phyloP scores from a whole-genome alignment of 2,113 vertebrate genomes.

The Oncorhynchus masou region DNA sequence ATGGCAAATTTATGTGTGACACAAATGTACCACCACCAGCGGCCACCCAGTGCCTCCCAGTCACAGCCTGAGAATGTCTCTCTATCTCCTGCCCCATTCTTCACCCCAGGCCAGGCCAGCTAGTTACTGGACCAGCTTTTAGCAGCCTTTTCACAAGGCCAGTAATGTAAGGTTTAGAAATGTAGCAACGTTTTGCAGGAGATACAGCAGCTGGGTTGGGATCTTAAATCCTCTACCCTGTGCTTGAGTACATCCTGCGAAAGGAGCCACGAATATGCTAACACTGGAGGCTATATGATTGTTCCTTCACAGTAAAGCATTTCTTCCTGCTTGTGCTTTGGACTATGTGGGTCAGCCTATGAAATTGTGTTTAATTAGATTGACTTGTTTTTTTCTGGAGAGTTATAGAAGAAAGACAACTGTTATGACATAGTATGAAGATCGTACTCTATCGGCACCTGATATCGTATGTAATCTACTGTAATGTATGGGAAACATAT shows the following conservation, averaged over 20 bases:
- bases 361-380: too few species aligned
- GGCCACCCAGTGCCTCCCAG: not conserved
- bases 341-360: too few species aligned
- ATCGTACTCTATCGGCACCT: too few species aligned
- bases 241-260: not conserved
- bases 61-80: not conserved
- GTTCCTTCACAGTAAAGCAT: too few species aligned
- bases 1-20: slow-evolving; percentile 2
- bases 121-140: not conserved
- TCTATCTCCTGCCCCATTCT: not conserved
- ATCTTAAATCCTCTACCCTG: not conserved
- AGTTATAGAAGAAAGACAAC: too few species aligned
- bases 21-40: not conserved
- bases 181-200: slow-evolving; percentile 7
- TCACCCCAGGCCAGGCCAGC: not conserved
- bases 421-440: too few species aligned
- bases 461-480: too few species aligned
- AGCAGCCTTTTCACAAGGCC: not conserved
- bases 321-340: too few species aligned
- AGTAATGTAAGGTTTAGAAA: slow-evolving; percentile 7
- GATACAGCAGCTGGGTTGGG: not conserved
- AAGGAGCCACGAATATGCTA: not conserved
- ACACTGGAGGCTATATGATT: too few species aligned
- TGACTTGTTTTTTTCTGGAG: too few species aligned
- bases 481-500: too few species aligned